These are phyloP conservation scores for Camponotus floridanus DNA, from an alignment of 1,140 invertebrate genomes.

Conservation along the genomic window DNA sequence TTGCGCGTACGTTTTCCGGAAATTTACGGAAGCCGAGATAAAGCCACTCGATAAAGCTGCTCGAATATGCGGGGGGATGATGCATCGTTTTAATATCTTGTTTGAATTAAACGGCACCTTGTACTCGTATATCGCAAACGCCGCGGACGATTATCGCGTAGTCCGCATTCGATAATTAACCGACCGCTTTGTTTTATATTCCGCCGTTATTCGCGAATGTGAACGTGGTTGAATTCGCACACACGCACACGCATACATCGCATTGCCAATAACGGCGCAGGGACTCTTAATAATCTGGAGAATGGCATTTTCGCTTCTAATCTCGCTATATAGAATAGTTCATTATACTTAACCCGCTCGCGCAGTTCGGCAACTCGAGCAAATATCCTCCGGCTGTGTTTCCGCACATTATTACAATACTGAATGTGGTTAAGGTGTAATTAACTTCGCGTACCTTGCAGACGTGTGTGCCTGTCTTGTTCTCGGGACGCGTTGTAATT, in stretches of 20 bases:
- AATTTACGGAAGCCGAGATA: conserved; percentile 17
- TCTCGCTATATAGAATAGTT: conserved; percentile 46
- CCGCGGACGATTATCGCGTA: not conserved
- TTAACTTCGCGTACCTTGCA: not conserved
- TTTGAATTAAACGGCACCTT: conserved; percentile 9
- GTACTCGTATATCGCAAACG: not conserved
- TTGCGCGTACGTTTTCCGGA: not conserved
- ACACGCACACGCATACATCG: not conserved
- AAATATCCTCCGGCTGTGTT: conserved; percentile 62
- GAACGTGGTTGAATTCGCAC: not conserved
- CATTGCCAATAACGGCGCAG: conserved; percentile 26
- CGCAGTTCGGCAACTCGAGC: conserved; percentile 26
- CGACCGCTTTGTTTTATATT: conserved; percentile 27
- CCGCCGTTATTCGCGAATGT: not conserved
- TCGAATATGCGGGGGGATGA: conserved; percentile 17
- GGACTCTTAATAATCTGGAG: conserved; percentile 47
- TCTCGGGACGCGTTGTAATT: conserved; percentile 23
- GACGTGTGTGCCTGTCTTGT: not conserved
- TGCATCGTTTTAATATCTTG: conserved; percentile 49
- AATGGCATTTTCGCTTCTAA: conserved; percentile 58
- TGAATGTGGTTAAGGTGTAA: conserved; percentile 39
- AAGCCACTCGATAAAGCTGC: not conserved
- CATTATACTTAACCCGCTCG: conserved; percentile 49
- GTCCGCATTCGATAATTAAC: conserved; percentile 41
- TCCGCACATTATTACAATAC: conserved; percentile 47